Evolutionary conservation across 2,113 vertebrate species (phyloP), one percentile per base, ranked within the genome.

Genomic region (Sebastes schlegelii): DNA sequence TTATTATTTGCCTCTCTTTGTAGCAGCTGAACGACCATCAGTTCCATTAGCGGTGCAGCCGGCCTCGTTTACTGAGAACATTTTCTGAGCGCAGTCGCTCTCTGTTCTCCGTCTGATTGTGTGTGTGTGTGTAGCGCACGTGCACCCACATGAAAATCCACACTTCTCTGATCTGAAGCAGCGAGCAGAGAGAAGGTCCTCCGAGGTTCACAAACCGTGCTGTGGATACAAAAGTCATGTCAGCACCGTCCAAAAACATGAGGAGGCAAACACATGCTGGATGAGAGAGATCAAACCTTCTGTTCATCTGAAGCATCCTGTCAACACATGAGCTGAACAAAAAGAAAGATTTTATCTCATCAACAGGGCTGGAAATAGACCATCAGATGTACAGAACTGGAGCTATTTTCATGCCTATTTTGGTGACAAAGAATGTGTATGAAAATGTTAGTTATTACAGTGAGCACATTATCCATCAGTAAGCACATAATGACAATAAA

Each of bases 51-150:
- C 26, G 64, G 14, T 3, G 4, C 14, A 80, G 82, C 57, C 34
- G 63, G 55, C 8, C 45, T 80, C 72, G 11, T 79, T 89, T 84
- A 84, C 86, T 79, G 79, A 80, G 85, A 88, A 76, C 21, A 48
- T 75, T 80, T 83, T 62, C 74, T 34, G 52, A 74, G 49, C 11
- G n/a, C 5, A 14, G 16, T 14, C 1, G 60, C 0, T 42, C 21
- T 16, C 26, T 14, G 19, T 60, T 11, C 26, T 26, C 26, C 26
- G 26, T 26, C 26, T 26, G 26, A 26, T 26, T 26, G 26, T 26
- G 26, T 26, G 26, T 26, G 26, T 26, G 26, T 26, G 26, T 26
- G 26, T 26, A 26, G 26, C 26, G 26, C 26, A 26, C 26, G 26
- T 26, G 26, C 67, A 19, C 52, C 55, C 60, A 34, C 67, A 61